phyloP scores from a whole-genome alignment of 1,140 invertebrate genomes.

The Acromyrmex charruanus region DNA sequence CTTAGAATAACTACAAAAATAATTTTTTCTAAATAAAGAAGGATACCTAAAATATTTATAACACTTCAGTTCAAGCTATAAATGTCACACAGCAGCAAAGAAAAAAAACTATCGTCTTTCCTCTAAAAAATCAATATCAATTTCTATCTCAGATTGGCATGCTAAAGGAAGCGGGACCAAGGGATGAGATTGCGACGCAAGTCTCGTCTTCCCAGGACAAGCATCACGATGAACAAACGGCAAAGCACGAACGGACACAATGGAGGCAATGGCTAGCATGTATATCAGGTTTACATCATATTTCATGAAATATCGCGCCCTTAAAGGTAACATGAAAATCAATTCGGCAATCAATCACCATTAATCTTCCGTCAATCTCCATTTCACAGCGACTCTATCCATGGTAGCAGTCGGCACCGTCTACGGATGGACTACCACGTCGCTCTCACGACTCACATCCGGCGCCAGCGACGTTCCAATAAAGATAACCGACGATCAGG shows the following conservation, averaged over 20 bases:
- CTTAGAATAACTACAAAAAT: neutral
- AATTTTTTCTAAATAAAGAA: neutral
- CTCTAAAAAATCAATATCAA: neutral
- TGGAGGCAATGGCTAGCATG: constrained; percentile 84
- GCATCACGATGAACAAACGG: constrained; percentile 36
- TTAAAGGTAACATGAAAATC: neutral
- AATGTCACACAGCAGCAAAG: neutral
- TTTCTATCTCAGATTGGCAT: constrained; percentile 76
- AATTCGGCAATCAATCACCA: constrained; percentile 17
- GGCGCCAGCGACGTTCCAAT: constrained; percentile 74
- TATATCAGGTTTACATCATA: constrained; percentile 78
- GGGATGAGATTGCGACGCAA: constrained; percentile 37
- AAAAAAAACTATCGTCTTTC: neutral
- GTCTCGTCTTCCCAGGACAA: constrained; percentile 58
- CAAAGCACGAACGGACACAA: constrained; percentile 72
- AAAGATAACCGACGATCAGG: constrained; percentile 79
- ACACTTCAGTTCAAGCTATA: neutral
- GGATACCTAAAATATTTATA: neutral
- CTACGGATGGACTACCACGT: constrained; percentile 84
- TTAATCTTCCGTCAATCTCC: constrained; percentile 29
- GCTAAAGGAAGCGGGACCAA: constrained; percentile 69
- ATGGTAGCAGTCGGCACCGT: constrained; percentile 85
- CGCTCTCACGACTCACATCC: constrained; percentile 75
- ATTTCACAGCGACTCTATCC: constrained; percentile 83
- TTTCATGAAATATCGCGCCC: neutral